A percentile compares a stretch with the other conserved stretches of the same genome.
phyloP scores from a whole-genome alignment of 1,140 invertebrate genomes.

The Arion vulgaris region DNA sequence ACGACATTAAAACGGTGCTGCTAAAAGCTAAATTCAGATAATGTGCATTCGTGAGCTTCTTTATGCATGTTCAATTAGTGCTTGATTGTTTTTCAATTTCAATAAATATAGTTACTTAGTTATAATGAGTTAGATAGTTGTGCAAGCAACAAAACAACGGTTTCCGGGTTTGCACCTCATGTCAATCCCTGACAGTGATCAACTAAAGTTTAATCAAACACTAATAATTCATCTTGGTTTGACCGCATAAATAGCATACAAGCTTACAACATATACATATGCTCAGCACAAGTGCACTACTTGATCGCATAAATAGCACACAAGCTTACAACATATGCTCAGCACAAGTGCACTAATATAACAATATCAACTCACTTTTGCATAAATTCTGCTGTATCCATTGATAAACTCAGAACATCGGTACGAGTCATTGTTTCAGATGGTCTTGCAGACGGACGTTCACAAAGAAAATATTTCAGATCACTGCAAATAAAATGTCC shows the following conservation, averaged over 20 bases:
- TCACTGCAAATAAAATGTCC: neutral
- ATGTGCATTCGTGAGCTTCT: neutral
- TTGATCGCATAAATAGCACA: no score
- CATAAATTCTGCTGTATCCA: constrained; percentile 6
- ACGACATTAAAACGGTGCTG: neutral
- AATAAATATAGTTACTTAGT: neutral
- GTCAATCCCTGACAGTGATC: no score
- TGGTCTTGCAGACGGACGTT: neutral
- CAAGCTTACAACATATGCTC: no score
- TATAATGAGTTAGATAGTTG: no score
- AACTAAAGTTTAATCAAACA: no score
- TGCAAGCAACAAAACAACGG: no score
- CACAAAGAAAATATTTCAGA: neutral
- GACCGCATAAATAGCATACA: no score
- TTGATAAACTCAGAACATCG: neutral
- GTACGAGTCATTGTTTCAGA: neutral
- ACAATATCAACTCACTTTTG: constrained; percentile 14
- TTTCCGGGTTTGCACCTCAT: no score
- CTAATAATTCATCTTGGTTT: no score
- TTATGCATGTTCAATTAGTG: neutral
- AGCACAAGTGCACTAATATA: neutral
- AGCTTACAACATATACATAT: no score
- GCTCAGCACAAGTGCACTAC: no score
- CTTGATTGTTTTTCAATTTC: neutral
- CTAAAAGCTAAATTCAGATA: neutral